phyloP scores from a whole-genome alignment of 2,888 invertebrate species.

The Lamellibrachia columna region DNA sequence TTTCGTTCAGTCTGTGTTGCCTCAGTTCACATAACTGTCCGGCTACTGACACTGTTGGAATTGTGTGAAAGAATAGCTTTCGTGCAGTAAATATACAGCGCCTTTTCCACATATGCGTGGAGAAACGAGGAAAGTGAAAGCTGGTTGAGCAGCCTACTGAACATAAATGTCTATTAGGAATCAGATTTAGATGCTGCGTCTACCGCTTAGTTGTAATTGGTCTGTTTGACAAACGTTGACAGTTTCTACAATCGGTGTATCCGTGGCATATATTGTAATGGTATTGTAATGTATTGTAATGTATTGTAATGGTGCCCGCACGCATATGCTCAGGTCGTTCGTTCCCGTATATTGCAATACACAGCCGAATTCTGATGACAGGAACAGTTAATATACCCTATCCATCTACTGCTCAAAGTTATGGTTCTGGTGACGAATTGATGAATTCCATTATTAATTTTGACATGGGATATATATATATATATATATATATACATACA shows the following conservation, averaged over 20 bases:
- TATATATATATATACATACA: slow-evolving; percentile 19
- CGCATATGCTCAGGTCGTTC: not conserved
- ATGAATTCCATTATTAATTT: not conserved
- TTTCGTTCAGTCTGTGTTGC: no score
- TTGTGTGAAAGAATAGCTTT: no score
- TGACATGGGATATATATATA: slow-evolving; percentile 25
- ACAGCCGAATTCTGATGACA: not conserved
- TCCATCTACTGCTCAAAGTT: not conserved
- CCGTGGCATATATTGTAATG: not conserved
- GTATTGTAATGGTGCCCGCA: not conserved
- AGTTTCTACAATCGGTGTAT: not conserved
- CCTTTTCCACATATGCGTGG: no score
- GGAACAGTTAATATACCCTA: not conserved
- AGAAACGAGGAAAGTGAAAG: not conserved
- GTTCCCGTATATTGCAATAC: not conserved
- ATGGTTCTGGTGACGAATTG: not conserved
- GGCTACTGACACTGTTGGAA: no score
- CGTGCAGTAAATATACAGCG: no score
- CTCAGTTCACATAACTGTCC: no score
- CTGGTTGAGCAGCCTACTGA: not conserved
- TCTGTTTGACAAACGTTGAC: not conserved
- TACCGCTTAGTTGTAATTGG: not conserved
- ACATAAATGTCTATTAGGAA: not conserved
- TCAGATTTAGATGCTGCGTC: not conserved
- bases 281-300: no score